These are phyloP conservation scores for Erynnis tages DNA, from an alignment of 2,888 invertebrate species.

Conservation along the genomic window DNA sequence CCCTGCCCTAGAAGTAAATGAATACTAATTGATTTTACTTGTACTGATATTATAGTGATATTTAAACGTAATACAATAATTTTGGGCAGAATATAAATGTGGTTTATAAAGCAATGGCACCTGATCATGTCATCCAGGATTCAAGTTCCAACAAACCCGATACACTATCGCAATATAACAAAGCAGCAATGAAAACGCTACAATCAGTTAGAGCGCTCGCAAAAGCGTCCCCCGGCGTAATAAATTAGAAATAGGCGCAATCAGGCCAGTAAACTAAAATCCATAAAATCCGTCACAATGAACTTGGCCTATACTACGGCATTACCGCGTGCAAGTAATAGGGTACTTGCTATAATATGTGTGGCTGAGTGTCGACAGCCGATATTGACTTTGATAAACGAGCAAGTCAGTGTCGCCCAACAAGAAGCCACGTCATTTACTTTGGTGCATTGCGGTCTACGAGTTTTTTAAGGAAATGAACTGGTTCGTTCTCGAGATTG, in stretches of 20 bases:
- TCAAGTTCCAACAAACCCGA: background rate
- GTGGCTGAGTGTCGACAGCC: conserved; percentile 66
- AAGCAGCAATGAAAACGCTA: conserved; percentile 11
- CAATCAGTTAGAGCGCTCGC: conserved; percentile 7
- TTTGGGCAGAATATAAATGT: no score
- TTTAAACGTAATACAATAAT: no score
- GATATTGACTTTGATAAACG: conserved; percentile 81
- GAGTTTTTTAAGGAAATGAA: conserved; percentile 29
- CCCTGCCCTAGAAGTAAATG: no score
- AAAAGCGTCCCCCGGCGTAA: conserved; percentile 30
- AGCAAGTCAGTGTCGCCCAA: conserved; percentile 71
- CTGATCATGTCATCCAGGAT: no score
- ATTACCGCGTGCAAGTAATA: conserved; percentile 56
- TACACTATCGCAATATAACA: background rate
- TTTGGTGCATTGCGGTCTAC: conserved; percentile 76
- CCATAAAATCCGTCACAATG: conserved; percentile 34
- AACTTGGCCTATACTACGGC: conserved; percentile 37
- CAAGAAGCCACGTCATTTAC: conserved; percentile 73
- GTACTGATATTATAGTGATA: no score
- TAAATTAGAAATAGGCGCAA: conserved; percentile 36
- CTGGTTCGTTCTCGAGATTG: background rate
- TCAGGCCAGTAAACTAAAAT: conserved; percentile 35
- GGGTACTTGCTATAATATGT: conserved; percentile 53
- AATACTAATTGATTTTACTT: no score
- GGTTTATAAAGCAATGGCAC: no score